Percentiles rank a stretch among this genome's conserved stretches.
These are phyloP conservation scores for Hetaerina titia DNA, from an alignment of 2,888 invertebrate species.

Conservation along the genomic window DNA sequence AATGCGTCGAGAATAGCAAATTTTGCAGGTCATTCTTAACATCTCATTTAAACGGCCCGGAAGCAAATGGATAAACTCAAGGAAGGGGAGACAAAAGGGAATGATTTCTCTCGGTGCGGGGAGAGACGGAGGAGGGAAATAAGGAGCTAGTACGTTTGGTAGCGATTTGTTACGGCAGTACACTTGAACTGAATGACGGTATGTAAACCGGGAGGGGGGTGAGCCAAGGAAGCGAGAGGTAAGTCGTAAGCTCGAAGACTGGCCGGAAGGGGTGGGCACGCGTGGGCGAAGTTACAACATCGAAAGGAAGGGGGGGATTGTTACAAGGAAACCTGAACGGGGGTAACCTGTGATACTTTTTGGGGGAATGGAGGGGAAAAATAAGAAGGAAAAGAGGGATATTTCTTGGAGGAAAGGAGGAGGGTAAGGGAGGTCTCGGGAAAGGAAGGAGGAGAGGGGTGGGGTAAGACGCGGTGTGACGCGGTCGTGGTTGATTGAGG, in stretches of 20 bases:
- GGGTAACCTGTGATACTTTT: not conserved
- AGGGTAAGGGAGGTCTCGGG: not conserved
- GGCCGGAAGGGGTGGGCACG: not conserved
- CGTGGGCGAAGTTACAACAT: not conserved
- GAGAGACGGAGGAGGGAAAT: not conserved
- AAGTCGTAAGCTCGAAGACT: no score
- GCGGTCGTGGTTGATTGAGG: constrained; percentile 58
- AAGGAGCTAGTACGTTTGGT: not conserved
- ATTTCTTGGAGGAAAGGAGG: not conserved
- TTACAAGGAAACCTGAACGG: not conserved
- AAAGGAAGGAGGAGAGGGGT: not conserved
- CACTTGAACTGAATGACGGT: not conserved
- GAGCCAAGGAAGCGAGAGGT: not conserved
- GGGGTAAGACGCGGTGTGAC: not conserved
- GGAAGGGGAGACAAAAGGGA: not conserved
- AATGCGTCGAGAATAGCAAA: no score
- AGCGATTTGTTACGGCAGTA: not conserved
- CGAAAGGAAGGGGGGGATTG: not conserved
- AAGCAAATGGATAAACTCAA: not conserved
- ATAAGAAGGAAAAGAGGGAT: not conserved
- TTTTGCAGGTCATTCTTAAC: not conserved
- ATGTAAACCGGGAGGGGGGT: not conserved
- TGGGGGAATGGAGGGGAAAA: not conserved
- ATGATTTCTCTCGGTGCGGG: not conserved
- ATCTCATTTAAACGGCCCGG: not conserved